Percentiles rank a stretch among this genome's conserved stretches.
These are phyloP conservation scores for Aspidoscelis tigris DNA, from an alignment of 2,113 vertebrate genomes.

Conservation along the genomic window DNA sequence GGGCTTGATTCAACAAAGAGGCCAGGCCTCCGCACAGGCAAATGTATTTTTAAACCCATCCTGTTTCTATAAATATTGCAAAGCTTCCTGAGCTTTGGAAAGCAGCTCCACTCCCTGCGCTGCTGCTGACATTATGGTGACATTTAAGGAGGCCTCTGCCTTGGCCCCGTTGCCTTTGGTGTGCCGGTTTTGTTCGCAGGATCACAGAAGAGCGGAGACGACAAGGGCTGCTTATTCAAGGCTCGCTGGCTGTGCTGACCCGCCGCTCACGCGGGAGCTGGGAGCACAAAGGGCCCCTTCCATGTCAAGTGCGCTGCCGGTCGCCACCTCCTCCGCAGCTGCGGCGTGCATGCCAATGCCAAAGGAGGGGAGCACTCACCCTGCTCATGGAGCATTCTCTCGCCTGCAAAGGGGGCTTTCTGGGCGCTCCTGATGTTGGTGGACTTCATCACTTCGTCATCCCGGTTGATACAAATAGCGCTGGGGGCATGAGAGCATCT, in stretches of 20 bases:
- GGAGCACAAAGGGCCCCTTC: slow-evolving; percentile 73
- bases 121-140: slow-evolving; percentile 73
- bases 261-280: slow-evolving; percentile 58
- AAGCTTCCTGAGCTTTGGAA: slow-evolving; percentile 67
- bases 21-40: slow-evolving; percentile 56
- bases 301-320: slow-evolving; percentile 72
- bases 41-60: slow-evolving; percentile 72
- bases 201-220: slow-evolving; percentile 60
- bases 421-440: no score
- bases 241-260: slow-evolving; percentile 67
- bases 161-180: slow-evolving; percentile 66
- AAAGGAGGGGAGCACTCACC: slow-evolving; percentile 47
- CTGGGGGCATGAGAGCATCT: no score
- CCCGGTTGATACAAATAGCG: no score
- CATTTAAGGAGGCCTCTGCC: slow-evolving; percentile 68
- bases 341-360: slow-evolving; percentile 67
- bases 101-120: slow-evolving; percentile 62
- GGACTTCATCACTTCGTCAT: no score
- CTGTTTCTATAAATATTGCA: slow-evolving; percentile 76
- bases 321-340: slow-evolving; percentile 37
- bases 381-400: neutral
- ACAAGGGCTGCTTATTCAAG: slow-evolving; percentile 73
- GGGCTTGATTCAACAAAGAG: slow-evolving; percentile 52
- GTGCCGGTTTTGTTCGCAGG: slow-evolving; percentile 69
- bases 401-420: neutral